These are phyloP conservation scores for Australoheros facetus DNA, from an alignment of 2,797 vertebrate genomes.

Conservation along the genomic window DNA sequence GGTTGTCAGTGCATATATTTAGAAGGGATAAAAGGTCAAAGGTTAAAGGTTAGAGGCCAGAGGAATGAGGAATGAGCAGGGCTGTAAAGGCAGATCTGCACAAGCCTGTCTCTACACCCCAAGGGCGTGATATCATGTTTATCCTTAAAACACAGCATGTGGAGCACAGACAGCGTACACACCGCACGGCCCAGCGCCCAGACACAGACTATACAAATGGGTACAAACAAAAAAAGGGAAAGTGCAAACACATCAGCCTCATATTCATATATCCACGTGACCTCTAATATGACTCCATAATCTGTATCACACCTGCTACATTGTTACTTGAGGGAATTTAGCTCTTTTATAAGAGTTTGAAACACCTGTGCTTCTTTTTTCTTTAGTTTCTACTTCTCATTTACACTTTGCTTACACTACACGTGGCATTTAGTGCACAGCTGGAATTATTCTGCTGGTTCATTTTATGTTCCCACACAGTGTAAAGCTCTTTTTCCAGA, in stretches of 20 bases:
- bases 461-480: not conserved
- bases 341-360: not conserved
- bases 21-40: slow-evolving; percentile 42
- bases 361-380: not conserved
- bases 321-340: not conserved
- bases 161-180: not conserved
- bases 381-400: not conserved
- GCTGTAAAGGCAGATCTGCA: slow-evolving; percentile 50
- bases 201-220: not conserved
- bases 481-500: not conserved
- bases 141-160: slow-evolving; percentile 36
- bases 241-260: not conserved
- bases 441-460: not conserved
- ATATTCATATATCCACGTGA: not conserved
- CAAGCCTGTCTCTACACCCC: slow-evolving; percentile 38
- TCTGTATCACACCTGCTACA: not conserved
- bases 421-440: not conserved
- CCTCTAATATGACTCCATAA: not conserved
- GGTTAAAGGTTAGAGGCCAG: slow-evolving; percentile 50
- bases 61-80: slow-evolving; percentile 53
- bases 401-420: not conserved
- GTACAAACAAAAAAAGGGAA: not conserved
- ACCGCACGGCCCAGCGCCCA: not conserved
- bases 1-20: slow-evolving; percentile 23
- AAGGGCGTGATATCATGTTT: slow-evolving; percentile 38